Evolutionary conservation across 2,888 invertebrate species (phyloP), one percentile per base, ranked within the genome.

Genomic region (Drepanosiphum platanoidis): DNA sequence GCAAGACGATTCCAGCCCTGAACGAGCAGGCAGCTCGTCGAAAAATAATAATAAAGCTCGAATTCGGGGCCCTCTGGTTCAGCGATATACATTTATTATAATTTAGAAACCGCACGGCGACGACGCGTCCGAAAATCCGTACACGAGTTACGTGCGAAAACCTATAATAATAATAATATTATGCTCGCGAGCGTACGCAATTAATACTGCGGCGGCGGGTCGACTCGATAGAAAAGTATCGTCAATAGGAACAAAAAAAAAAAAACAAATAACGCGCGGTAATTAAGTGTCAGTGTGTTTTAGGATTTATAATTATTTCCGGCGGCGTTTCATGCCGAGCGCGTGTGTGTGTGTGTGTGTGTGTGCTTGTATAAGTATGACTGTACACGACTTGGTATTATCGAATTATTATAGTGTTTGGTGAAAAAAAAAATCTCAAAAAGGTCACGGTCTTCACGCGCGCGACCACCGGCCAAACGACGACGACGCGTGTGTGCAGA

Each of bases 281-380:
- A 42, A 42, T 71, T 71, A 71, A 39, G 39, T 39, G 30, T 11
- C 61, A 30, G 30, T 78, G 27, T 39, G 61, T 78, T 66, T 42
- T 32, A n/a, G 61, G 61, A 77, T 64, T 79, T 68, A 34, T 79
- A 66, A 52, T 70, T 70, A 22, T 70, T 70, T 36, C 80, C 80
- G 36, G 11, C 80, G 52, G 68, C 80, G 52, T 70, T 80, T 80
- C 80, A 52, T 58, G 70, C 30, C 13, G 36, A 27, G 61, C 39
- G 30, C 18, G 27, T 27, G 18, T 3, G 8, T 27, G 22, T 66
- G 30, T 34, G 7, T 3, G 18, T 46, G 42, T 70, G 71, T 15
- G 46, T 74, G 34, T 34, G 58, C 36, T 32, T 22, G 32, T 52
- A 52, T 32, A 34, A 42, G 42, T n/a, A 27, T 1, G 0, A 68